Percentiles rank a stretch among this genome's conserved stretches.
phyloP scores from a whole-genome alignment of 2,113 vertebrate species.

The Glaucidium brasilianum region DNA sequence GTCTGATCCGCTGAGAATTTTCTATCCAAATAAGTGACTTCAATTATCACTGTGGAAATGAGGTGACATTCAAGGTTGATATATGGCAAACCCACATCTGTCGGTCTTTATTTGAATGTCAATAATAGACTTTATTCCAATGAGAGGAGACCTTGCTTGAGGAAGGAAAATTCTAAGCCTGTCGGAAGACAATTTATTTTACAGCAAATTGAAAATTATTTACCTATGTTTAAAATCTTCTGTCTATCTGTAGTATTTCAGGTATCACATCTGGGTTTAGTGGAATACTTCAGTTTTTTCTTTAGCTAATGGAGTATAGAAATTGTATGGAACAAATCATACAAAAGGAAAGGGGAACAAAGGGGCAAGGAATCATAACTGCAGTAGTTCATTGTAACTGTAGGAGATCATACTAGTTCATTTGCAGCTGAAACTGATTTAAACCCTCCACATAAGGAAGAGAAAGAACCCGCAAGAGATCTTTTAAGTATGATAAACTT shows the following conservation, averaged over 20 bases:
- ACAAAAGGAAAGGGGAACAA: not conserved
- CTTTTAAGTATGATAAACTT: not conserved
- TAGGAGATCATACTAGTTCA: not conserved
- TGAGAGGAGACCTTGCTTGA: not conserved
- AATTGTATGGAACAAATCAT: not conserved
- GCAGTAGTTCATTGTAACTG: not conserved
- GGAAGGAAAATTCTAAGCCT: not conserved
- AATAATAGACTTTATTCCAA: not conserved
- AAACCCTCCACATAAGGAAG: not conserved
- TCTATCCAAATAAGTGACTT: not conserved
- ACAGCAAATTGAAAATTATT: not conserved
- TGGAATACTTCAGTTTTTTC: not conserved
- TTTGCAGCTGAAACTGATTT: not conserved
- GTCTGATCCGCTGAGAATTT: not conserved
- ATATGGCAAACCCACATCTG: not conserved
- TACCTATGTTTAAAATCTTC: not conserved
- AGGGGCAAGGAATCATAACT: not conserved
- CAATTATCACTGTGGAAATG: not conserved
- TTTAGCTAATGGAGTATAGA: not conserved
- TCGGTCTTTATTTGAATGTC: not conserved
- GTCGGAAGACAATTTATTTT: not conserved
- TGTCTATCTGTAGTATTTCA: not conserved
- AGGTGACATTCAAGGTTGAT: slow-evolving; percentile 6
- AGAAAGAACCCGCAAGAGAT: not conserved
- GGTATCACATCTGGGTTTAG: not conserved